Conservation (phyloP, 1,140 invertebrate species). For the Frieseomelitta varia region DNA sequence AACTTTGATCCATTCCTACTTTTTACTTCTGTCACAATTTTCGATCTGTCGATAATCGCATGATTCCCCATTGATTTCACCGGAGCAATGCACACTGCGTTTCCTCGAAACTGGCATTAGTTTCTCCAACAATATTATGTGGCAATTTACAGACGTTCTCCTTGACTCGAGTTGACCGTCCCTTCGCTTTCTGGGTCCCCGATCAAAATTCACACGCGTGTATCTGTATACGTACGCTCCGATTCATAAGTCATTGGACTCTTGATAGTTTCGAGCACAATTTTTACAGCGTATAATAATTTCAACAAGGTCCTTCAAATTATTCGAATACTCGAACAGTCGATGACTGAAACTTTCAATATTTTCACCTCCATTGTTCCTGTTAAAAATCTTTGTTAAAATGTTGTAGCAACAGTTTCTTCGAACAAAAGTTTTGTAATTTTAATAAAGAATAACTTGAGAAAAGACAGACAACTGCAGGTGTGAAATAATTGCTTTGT, state of each 20-base stretch:
- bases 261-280: background rate
- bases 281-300: background rate
- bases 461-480: background rate
- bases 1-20: background rate
- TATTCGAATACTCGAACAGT: background rate
- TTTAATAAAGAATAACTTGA: background rate
- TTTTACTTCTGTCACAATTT: background rate
- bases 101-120: conserved; percentile 16
- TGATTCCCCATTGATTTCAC: conserved; percentile 14
- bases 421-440: too few relatives aligned
- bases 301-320: background rate
- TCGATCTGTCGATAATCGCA: background rate
- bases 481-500: background rate
- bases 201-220: background rate
- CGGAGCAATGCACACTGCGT: conserved; percentile 8
- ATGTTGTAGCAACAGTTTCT: background rate
- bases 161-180: conserved; percentile 56
- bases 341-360: background rate
- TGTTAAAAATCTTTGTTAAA: background rate
- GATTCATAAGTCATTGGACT: background rate
- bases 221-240: background rate
- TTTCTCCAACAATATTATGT: conserved; percentile 44
- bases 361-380: background rate
- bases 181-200: conserved; percentile 50
- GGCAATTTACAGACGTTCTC: conserved; percentile 68